Conservation (phyloP, 2,113 vertebrate species). For the Ammodytes marinus region DNA sequence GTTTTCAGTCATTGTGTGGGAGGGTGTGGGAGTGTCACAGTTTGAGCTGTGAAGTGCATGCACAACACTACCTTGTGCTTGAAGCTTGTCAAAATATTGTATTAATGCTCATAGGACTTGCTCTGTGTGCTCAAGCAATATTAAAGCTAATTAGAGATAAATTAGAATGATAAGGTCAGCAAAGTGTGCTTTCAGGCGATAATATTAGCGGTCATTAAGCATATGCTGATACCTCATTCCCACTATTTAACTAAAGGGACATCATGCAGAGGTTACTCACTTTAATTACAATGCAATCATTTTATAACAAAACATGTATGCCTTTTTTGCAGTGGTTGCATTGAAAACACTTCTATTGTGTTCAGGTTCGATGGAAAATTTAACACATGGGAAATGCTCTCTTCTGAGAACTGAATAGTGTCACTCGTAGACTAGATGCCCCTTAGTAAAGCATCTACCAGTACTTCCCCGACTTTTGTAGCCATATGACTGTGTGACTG, state of each 20-base stretch:
- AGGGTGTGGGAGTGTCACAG: background rate
- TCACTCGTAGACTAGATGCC: background rate
- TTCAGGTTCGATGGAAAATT: background rate
- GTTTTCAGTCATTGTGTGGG: background rate
- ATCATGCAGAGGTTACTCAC: slow-evolving; percentile 54
- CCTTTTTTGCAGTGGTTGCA: background rate
- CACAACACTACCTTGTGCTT: slow-evolving; percentile 22
- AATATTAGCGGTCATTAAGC: slow-evolving; percentile 69
- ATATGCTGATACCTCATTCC: slow-evolving; percentile 58
- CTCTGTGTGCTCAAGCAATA: slow-evolving; percentile 44
- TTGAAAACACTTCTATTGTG: background rate
- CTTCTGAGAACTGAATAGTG: background rate
- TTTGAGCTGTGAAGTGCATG: slow-evolving; percentile 11
- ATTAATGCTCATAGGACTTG: slow-evolving; percentile 39
- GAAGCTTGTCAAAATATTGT: slow-evolving; percentile 34
- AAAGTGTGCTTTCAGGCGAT: slow-evolving; percentile 60
- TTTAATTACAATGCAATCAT: slow-evolving; percentile 37
- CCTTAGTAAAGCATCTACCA: background rate
- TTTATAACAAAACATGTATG: background rate
- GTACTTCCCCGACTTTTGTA: background rate
- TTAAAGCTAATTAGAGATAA: slow-evolving; percentile 72
- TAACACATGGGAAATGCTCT: background rate
- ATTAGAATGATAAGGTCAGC: slow-evolving; percentile 69
- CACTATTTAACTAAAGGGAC: slow-evolving; percentile 37
- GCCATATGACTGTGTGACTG: background rate